Evolutionary conservation across 1,140 invertebrate species (phyloP).

Genomic region (Leptestheria dahalacensis): DNA sequence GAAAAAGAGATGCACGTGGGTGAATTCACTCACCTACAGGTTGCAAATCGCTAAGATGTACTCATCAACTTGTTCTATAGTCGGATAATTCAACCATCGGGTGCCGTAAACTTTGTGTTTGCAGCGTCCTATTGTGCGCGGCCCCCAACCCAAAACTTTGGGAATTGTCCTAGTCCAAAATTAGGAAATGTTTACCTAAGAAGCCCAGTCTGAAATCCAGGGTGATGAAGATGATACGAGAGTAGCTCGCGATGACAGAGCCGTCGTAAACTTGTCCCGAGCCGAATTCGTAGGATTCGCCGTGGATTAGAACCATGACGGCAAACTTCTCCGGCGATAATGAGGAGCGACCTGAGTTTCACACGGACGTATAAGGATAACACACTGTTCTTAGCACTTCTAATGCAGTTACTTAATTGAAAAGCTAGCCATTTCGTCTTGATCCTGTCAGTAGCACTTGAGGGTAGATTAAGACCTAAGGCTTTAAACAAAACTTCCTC

Average conservation of each 20-base stretch:
- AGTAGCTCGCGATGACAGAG: conserved; percentile 74
- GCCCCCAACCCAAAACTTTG: conserved; percentile 4
- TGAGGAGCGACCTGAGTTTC: background rate
- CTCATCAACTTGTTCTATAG: no score
- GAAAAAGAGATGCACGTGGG: no score
- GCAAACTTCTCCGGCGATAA: conserved; percentile 52
- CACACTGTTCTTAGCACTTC: background rate
- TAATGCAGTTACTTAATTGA: background rate
- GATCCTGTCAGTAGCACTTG: no score
- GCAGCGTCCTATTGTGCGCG: no score
- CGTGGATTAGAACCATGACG: conserved; percentile 83
- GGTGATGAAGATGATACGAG: conserved; percentile 85
- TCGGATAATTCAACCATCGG: no score
- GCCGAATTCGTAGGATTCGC: conserved; percentile 87
- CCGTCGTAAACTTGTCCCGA: conserved; percentile 90
- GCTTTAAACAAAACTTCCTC: no score
- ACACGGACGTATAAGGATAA: background rate
- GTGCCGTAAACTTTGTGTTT: no score
- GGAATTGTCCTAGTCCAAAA: no score
- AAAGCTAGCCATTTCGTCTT: no score
- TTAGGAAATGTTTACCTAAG: conserved; percentile 62
- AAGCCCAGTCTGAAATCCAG: conserved; percentile 91
- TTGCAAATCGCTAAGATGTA: no score
- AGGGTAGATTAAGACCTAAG: no score
- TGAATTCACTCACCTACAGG: no score